These are phyloP conservation scores for Pungitius pungitius DNA, from an alignment of 2,113 vertebrate genomes.

Conservation along the genomic window DNA sequence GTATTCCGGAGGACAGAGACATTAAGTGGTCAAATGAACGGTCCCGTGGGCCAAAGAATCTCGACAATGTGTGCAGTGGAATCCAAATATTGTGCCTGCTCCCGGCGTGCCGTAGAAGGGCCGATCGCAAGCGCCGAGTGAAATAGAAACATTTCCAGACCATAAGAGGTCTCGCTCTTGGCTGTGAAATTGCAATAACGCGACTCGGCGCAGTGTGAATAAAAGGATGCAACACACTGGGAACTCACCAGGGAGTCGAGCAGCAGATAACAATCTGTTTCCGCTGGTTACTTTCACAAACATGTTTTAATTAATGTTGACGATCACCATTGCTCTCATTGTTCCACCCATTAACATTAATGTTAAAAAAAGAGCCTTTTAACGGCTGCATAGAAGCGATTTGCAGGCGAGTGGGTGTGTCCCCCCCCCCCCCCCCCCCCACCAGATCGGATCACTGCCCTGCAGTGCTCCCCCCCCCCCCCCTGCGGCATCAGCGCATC, in stretches of 20 bases:
- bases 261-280: not conserved
- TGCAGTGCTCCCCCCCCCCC: constrained; percentile 45
- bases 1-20: not conserved
- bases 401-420: constrained; percentile 9
- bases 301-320: not conserved
- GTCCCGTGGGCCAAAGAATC: not conserved
- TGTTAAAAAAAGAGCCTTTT: not conserved
- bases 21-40: not conserved
- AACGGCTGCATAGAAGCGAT: not conserved
- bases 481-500: constrained; percentile 39
- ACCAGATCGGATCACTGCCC: constrained; percentile 26
- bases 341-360: not conserved
- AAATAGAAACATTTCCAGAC: constrained; percentile 60
- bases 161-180: constrained; percentile 48
- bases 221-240: constrained; percentile 36
- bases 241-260: constrained; percentile 20
- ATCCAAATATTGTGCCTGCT: constrained; percentile 2
- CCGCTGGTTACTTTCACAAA: not conserved
- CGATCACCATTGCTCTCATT: not conserved
- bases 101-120: constrained; percentile 29
- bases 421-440: not conserved
- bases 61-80: not conserved
- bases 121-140: constrained; percentile 22
- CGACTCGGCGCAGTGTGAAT: constrained; percentile 38
- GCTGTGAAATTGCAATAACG: constrained; percentile 18